Evolutionary conservation across 2,888 invertebrate species (phyloP).

Genomic region (Cephonodes hylas): DNA sequence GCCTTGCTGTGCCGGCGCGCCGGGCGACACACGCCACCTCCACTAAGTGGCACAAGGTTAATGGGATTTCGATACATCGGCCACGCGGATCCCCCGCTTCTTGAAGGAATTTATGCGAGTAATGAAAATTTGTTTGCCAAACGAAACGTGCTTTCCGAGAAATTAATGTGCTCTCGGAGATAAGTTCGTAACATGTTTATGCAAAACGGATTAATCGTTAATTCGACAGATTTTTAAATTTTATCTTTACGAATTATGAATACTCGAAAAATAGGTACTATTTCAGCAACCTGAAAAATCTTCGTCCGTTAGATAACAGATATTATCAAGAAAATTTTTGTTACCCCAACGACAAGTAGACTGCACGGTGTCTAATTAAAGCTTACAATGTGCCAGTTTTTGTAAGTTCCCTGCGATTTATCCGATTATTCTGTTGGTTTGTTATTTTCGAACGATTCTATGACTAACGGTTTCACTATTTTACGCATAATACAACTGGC

Average conservation of each 20-base stretch:
- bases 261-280: too few species aligned
- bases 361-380: too few species aligned
- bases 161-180: background rate
- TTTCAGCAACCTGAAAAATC: too few species aligned
- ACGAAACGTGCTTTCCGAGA: background rate
- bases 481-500: background rate
- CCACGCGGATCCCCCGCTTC: background rate
- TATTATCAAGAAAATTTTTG: too few species aligned
- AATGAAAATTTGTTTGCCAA: background rate
- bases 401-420: background rate
- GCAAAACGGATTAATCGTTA: too few species aligned
- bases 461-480: background rate
- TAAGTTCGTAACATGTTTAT: background rate
- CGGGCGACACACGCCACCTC: constrained; percentile 19
- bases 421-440: background rate
- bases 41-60: constrained; percentile 19
- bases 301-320: too few species aligned
- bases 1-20: constrained; percentile 46
- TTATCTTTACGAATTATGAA: too few species aligned
- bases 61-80: constrained; percentile 12
- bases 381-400: background rate
- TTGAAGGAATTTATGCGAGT: constrained; percentile 3
- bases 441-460: background rate
- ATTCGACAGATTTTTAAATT: too few species aligned
- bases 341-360: too few species aligned